Percentiles rank a stretch among this genome's conserved stretches.
phyloP scores from a whole-genome alignment of 2,888 invertebrate genomes.

The Rhamphomyia laevipes region DNA sequence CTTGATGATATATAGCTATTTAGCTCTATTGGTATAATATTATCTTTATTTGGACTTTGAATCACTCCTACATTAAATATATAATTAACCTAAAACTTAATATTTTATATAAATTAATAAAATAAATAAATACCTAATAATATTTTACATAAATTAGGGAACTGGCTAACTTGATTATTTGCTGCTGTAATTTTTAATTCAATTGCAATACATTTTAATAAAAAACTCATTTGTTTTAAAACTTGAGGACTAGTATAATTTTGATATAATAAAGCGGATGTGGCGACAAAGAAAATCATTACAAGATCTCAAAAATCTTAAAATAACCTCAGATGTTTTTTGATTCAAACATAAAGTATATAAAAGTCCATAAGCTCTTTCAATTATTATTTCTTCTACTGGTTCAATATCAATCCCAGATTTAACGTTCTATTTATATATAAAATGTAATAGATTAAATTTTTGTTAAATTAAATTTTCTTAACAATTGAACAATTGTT shows the following conservation, averaged over 20 bases:
- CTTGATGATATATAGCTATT: conserved; percentile 20
- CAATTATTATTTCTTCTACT: conserved; percentile 43
- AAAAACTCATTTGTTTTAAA: conserved; percentile 55
- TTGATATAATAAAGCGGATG: no score
- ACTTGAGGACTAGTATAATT: conserved; percentile 29
- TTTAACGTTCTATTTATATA: conserved; percentile 20
- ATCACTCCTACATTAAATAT: conserved; percentile 18
- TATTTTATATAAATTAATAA: no score
- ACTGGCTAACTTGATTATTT: conserved; percentile 47
- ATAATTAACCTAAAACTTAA: no score
- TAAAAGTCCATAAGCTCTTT: conserved; percentile 66
- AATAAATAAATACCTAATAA: conserved; percentile 29
- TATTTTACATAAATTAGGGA: conserved; percentile 38
- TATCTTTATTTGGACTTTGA: conserved; percentile 24
- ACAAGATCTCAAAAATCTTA: no score
- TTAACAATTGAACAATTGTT: neutral
- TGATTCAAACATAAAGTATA: no score
- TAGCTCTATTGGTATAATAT: conserved; percentile 28
- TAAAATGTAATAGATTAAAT: neutral
- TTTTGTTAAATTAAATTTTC: no score
- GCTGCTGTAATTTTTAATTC: conserved; percentile 59
- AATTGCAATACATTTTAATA: conserved; percentile 64
- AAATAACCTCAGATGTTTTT: no score
- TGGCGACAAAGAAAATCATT: no score
- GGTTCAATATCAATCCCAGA: conserved; percentile 16